Base-by-base conservation (phyloP, 2,113 vertebrate species). In the Rhadina sibilatrix region DNA sequence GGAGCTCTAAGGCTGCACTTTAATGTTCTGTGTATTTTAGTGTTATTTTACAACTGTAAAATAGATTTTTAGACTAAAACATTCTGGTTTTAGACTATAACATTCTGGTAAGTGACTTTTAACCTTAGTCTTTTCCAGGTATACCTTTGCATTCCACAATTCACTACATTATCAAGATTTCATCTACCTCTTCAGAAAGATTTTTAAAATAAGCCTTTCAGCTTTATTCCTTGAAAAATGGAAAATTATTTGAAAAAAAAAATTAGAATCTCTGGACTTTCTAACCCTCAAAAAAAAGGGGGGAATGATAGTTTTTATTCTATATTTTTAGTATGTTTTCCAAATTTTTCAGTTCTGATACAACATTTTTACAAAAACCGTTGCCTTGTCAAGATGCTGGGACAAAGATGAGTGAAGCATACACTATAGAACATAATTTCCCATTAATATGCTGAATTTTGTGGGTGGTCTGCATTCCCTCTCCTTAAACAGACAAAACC, bases 371-470 rank as follows among this genome's bases (percentile, higher is more conserved):
- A 59, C 10, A 18, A 28, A 9, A 71, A 53, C 8, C 23, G 4
- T 42, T 59, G 8, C 4, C 12, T 50, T 35, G 7, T 63, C 33
- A 70, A 57, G 7, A 53, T 11, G 12, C 8, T 27, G 12, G 25
- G 27, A 69, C 20, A 61, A 89, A 68, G 19, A 42, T 0, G 5
- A 40, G 17, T 10, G 69, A 91, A 54, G 4, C 57, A 9, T 52
- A 19, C 3, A 23, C 3, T 37, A 3, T 2, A 9, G 49, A 79
- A 23, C 6, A 40, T 9, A 0, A 46, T 56, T 89, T 69, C 6
- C 22, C 14, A 54, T 38, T 56, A 52, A 44, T 50, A 20, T 69
- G 8, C 35, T 77, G 35, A 52, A 12, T 47, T 42, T 53, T 17
- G 10, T 47, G 31, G 12, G 9, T 14, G 0, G 9, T 65, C 42